Evolutionary conservation across 2,888 invertebrate genomes (phyloP), one percentile per base, ranked within the genome.

Genomic region (Coelinius sp.): DNA sequence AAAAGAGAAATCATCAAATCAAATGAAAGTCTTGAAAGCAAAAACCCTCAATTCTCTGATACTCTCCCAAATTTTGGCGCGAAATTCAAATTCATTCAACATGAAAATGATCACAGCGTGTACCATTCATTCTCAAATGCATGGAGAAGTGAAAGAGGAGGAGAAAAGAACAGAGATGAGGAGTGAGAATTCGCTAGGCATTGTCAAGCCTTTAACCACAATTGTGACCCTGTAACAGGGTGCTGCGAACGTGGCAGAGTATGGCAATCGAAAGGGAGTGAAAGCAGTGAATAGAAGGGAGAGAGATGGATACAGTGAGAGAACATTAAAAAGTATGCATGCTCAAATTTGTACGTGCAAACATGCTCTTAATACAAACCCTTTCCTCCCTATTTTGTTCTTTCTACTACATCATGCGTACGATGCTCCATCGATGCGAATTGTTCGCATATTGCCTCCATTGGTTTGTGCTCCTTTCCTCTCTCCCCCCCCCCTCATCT

Each of bases 261-360:
- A n/a, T n/a, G n/a, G n/a, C n/a, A 76, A 79, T 79, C 76, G 78
- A 79, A 53, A 69, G 66, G 72, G 74, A 67, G 64, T 27, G 12
- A 31, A 31, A 31, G 31, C 31, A 4, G 22, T 38, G 56, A 62
- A 71, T 68, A 73, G 73, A 69, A 78, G 69, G 78, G 78, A 75
- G 76, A 77, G 62, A 63, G 77, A 70, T 75, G 79, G 77, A 74
- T 81, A 83, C 81, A 80, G 77, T 78, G 73, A 74, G 53, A 10
- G 49, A 14, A n/a, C 53, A 53, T 53, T 25, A 53, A 53, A 53
- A 56, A 56, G 14, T 27, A 31, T 7, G n/a, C 73, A 56, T 17
- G 31, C 27, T 56, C 14, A 31, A 81, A 81, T 83, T 84, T 82
- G 75, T 77, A 73, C 80, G 79, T 76, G 76, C 77, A 79, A 82